Evolutionary conservation across 2,113 vertebrate genomes (phyloP).

Genomic region (Puffinus mauretanicus): DNA sequence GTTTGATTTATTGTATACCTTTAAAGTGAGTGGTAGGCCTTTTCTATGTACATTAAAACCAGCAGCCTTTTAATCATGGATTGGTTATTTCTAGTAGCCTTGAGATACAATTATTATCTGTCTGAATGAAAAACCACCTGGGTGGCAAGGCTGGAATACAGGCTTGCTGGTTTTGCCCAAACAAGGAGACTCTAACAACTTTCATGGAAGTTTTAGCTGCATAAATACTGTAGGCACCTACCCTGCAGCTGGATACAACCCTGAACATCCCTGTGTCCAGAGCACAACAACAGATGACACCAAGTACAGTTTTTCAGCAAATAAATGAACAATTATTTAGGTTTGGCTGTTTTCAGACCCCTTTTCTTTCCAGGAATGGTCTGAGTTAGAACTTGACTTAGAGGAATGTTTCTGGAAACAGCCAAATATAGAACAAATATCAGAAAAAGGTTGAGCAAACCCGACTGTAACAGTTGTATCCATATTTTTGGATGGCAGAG

Average conservation of each 20-base stretch:
- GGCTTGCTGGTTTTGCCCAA: neutral
- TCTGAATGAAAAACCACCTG: neutral
- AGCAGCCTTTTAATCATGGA: slow-evolving; percentile 56
- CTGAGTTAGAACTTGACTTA: neutral
- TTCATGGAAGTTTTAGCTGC: neutral
- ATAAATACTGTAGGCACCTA: neutral
- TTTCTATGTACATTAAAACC: slow-evolving; percentile 20
- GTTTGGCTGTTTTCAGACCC: neutral
- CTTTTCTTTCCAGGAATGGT: neutral
- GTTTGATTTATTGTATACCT: slow-evolving; percentile 39
- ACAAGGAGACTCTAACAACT: neutral
- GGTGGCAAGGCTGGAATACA: neutral
- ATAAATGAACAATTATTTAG: neutral
- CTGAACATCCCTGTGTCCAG: neutral
- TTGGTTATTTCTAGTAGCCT: slow-evolving; percentile 42
- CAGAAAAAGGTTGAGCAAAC: neutral
- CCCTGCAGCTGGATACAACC: neutral
- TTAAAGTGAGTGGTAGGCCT: slow-evolving; percentile 16
- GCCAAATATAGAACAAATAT: neutral
- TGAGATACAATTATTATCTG: slow-evolving; percentile 36
- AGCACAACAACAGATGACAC: neutral
- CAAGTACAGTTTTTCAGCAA: neutral
- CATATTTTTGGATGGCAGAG: neutral
- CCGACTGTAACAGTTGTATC: neutral
- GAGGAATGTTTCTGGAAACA: neutral